These are phyloP conservation scores for Sitophilus oryzae DNA, from an alignment of 1,140 invertebrate species.

Conservation along the genomic window DNA sequence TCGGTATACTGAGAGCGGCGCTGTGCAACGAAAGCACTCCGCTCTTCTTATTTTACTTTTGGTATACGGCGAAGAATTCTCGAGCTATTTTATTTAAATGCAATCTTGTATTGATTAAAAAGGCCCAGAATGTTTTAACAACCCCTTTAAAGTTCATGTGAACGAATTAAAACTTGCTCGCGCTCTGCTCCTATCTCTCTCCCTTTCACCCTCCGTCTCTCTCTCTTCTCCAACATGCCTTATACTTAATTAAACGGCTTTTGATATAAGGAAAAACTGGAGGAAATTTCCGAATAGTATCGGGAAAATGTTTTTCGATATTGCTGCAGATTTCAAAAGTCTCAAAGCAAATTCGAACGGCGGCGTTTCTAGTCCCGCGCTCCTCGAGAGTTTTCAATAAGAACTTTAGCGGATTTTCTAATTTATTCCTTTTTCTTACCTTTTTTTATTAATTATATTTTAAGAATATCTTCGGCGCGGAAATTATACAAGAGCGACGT, in stretches of 20 bases:
- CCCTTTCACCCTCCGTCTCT: no score
- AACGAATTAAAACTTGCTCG: conserved; percentile 35
- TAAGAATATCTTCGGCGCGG: no score
- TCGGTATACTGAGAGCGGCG: background rate
- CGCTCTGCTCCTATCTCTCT: no score
- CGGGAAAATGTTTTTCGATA: conserved; percentile 17
- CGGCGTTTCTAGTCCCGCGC: no score
- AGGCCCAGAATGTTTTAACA: conserved; percentile 36
- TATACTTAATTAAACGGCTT: conserved; percentile 29
- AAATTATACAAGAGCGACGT: no score
- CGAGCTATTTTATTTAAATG: conserved; percentile 39
- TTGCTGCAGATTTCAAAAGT: background rate
- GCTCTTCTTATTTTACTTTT: conserved; percentile 28
- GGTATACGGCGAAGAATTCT: conserved; percentile 29
- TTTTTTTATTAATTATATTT: no score
- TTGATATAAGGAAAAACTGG: conserved; percentile 28
- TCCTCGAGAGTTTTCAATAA: no score
- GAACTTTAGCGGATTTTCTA: background rate
- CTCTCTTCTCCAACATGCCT: conserved; percentile 24
- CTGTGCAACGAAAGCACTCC: background rate
- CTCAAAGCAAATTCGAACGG: conserved; percentile 5
- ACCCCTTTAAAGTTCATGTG: conserved; percentile 35
- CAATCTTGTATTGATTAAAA: conserved; percentile 40
- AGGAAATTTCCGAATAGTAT: conserved; percentile 17
- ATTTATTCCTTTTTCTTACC: no score